Evolutionary conservation across 2,797 vertebrate species (phyloP).

Genomic region (Enteromius argenteus): DNA sequence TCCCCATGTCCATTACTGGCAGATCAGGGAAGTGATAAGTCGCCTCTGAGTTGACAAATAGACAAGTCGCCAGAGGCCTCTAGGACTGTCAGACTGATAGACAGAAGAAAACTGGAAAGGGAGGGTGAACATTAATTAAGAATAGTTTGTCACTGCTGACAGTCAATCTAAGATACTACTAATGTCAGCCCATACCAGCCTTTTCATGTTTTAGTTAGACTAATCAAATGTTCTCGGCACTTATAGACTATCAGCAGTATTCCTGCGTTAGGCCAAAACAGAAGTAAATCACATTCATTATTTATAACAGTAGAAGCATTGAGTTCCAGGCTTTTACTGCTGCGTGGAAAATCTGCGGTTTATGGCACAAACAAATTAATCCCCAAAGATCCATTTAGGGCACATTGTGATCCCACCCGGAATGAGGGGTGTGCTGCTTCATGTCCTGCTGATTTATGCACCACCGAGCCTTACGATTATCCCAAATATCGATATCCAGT

Average conservation of each 20-base stretch:
- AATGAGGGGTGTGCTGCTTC: constrained; percentile 37
- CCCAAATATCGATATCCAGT: constrained; percentile 60
- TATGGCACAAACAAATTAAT: constrained; percentile 36
- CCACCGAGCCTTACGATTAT: constrained; percentile 57
- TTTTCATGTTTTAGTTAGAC: constrained; percentile 26
- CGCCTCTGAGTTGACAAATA: constrained; percentile 22
- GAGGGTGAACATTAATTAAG: not conserved
- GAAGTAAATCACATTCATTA: constrained; percentile 47
- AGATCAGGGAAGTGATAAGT: constrained; percentile 24
- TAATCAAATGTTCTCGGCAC: not conserved
- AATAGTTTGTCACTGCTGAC: constrained; percentile 13
- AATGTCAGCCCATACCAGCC: not conserved
- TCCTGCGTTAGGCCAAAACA: constrained; percentile 13
- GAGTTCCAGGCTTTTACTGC: constrained; percentile 40
- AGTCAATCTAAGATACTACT: not conserved
- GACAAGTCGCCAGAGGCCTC: constrained; percentile 18
- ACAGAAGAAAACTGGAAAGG: constrained; percentile 10
- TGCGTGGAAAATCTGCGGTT: constrained; percentile 32
- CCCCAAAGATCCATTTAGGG: constrained; percentile 47
- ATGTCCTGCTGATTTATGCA: constrained; percentile 68
- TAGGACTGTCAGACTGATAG: constrained; percentile 16
- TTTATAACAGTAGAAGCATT: constrained; percentile 23
- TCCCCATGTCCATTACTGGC: constrained; percentile 36
- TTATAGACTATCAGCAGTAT: constrained; percentile 33
- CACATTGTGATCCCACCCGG: constrained; percentile 38